Evolutionary conservation across 1,140 invertebrate genomes (phyloP), one percentile per base, ranked within the genome.

Genomic region (Drosophila serrata): DNA sequence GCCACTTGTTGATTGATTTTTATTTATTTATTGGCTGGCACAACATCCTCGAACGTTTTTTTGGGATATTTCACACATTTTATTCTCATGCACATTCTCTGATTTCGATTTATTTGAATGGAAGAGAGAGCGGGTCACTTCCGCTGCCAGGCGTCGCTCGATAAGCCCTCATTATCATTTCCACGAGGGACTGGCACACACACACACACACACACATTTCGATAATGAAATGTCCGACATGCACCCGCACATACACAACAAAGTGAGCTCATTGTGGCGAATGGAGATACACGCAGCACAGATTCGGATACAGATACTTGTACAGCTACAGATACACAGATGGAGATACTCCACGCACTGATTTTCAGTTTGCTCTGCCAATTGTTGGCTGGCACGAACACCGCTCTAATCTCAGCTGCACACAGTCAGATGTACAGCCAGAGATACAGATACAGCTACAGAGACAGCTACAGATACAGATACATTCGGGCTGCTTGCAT

Each of bases 91-190:
- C 17, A 17, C 31, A 29, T 29, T 31, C 12, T 15, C 15, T 64
- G 58, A 58, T 57, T 73, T 43, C 46, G 55, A 61, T 61, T 75
- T 72, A 53, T 75, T 69, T 67, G 13, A 69, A 69, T 69, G 39
- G 7, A 11, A 53, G 49, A 53, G 33, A 31, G 42, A 76, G 75
- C 48, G 53, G 65, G 59, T 55, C 65, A 56, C 68, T 79, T 79
- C 69, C 68, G 65, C 42, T 43, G 17, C 17, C 27, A 22, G 17
- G 13, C 60, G 51, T 39, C 29, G 29, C 33, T 43, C 59, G 84
- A 88, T 88, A 88, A 88, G 84, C 84, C 85, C 84, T 81, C 81
- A 88, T 87, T 87, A 90, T 81, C 85, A 85, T 90, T 90, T 85
- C 63, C 39, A 42, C 49, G 42, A 58, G 48, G 53, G 62, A 46